Base-by-base conservation (phyloP, 1,140 invertebrate species). In the Bicyclus anynana region DNA sequence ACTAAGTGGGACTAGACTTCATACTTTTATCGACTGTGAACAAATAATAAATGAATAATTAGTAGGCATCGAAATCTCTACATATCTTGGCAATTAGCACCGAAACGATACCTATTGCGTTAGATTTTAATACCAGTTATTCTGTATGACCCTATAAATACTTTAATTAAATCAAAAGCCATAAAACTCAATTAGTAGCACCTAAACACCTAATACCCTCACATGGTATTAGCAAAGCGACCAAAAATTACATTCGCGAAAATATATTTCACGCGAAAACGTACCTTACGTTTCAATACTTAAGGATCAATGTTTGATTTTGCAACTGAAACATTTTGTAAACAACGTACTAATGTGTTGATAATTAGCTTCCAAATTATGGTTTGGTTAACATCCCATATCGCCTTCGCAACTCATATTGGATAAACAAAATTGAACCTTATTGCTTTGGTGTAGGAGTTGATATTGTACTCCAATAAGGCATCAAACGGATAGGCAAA, bases 201-300 rank as follows among this genome's bases (percentile, higher is more conserved):
- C 27, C 57, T 53, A 53, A 59, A 48, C 57, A 59, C 57, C 50
- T 59, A 59, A 59, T 59, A 59, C 51, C 47, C 55, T 46, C 46
- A 21, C 49, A 51, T 57, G 44, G 29, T 27, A 37, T 51, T 58
- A 51, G 37, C 26, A 33, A 33, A 17, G 16, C 29, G 16, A 33
- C 14, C 21, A 21, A 47, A 35, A 47, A 40, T 17, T 16, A 10
- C 14, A 17, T 16, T 20, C 40, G 27, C 42, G 16, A n/a, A 47
- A 54, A 10, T 14, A 23, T 17, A 54, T 13, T 21, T 42, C 9
- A 35, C 3, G 13, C 27, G n/a, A 52, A 16, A 21, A 9, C 20
- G 7, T n/a, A 52, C 50, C 37, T 52, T 52, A 52, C 20, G 9
- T 0, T 4, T 0, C 26, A 16, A 23, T 2, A 13, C 6, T 10